Conservation (phyloP, 2,113 vertebrate species). For the Cynocephalus volans region DNA sequence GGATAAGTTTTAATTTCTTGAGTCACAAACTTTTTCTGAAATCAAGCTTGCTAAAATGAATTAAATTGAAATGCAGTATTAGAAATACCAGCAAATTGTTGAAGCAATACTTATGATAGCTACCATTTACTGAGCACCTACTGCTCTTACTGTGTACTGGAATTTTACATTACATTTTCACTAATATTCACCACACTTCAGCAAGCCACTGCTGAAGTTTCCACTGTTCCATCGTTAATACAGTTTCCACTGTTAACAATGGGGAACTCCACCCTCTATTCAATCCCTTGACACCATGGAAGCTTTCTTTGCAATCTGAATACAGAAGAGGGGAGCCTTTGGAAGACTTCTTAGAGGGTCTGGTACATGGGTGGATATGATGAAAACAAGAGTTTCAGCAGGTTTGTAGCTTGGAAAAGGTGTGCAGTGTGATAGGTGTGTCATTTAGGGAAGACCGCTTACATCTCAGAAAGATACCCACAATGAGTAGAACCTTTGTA, state of each 20-base stretch:
- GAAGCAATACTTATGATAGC: background rate
- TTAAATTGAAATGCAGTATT: background rate
- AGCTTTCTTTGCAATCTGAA: background rate
- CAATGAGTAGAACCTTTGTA: background rate
- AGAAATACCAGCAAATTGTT: background rate
- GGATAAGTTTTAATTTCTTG: background rate
- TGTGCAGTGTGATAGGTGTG: background rate
- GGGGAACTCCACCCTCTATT: background rate
- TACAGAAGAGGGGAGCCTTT: background rate
- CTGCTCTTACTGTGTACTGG: background rate
- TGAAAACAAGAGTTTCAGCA: background rate
- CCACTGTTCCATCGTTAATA: too few relatives aligned
- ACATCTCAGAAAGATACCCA: background rate
- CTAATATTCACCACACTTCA: background rate
- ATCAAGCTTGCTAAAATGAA: constrained; percentile 19
- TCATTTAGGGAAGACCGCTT: background rate
- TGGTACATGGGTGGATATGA: background rate
- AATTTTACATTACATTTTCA: background rate
- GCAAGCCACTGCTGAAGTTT: background rate
- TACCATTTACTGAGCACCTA: background rate
- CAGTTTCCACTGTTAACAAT: background rate
- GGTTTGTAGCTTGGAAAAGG: background rate
- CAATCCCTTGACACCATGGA: background rate
- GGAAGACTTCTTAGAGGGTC: background rate
- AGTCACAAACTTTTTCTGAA: background rate